These are phyloP conservation scores for Hesperophylax magnus DNA, from an alignment of 1,140 invertebrate genomes.

Conservation along the genomic window DNA sequence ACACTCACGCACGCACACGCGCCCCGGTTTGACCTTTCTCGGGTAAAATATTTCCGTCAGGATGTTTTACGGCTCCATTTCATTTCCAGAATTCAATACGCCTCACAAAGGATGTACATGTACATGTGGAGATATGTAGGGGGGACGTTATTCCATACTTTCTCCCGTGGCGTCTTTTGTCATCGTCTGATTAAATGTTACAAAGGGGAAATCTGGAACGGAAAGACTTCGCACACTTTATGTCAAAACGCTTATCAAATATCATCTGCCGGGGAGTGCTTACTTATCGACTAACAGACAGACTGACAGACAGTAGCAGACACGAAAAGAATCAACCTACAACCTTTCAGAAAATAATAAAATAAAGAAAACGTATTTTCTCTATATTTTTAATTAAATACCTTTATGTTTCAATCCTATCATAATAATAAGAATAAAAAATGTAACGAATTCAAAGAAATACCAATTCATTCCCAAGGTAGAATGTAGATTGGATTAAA, in stretches of 20 bases:
- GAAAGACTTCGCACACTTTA: conserved; percentile 4
- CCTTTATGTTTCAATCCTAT: too few relatives aligned
- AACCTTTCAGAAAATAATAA: too few relatives aligned
- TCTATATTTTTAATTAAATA: too few relatives aligned
- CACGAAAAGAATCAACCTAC: too few relatives aligned
- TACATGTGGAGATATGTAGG: neutral
- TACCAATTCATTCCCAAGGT: too few relatives aligned
- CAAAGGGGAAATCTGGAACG: conserved; percentile 13
- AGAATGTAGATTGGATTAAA: too few relatives aligned
- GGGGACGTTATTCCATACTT: conserved; percentile 35
- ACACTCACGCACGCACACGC: neutral
- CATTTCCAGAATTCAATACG: conserved; percentile 40
- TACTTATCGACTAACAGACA: too few relatives aligned
- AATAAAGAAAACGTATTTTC: too few relatives aligned
- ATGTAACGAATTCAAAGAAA: too few relatives aligned
- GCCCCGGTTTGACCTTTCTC: conserved; percentile 18
- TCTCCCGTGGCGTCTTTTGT: conserved; percentile 34
- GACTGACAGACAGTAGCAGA: too few relatives aligned
- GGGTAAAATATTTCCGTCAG: conserved; percentile 30
- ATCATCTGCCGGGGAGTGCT: neutral
- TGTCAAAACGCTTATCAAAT: conserved; percentile 19
- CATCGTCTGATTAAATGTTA: conserved; percentile 36
- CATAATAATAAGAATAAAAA: too few relatives aligned
- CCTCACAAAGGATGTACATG: conserved; percentile 29
- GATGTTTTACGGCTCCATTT: conserved; percentile 43